These are phyloP conservation scores for Pandion haliaetus DNA, from an alignment of 2,113 vertebrate genomes.

Conservation along the genomic window DNA sequence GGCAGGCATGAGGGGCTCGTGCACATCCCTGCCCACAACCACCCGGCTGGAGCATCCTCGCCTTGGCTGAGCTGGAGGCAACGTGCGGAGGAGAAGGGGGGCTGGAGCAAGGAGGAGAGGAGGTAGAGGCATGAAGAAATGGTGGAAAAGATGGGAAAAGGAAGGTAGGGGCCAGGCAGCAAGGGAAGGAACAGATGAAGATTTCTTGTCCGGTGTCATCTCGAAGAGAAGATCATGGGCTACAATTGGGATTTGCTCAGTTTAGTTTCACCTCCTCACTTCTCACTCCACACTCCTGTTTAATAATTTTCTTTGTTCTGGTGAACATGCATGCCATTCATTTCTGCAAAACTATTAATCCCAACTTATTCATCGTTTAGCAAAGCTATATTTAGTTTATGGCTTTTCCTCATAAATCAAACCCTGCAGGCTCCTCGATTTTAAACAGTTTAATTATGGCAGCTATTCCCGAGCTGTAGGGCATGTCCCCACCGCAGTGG, in stretches of 20 bases:
- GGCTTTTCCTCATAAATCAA: slow-evolving; percentile 16
- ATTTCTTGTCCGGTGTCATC: rapidly evolving
- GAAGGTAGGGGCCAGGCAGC: rapidly evolving
- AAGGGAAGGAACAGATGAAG: neutral
- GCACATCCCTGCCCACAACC: neutral
- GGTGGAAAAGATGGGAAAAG: neutral
- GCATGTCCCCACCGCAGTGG: neutral
- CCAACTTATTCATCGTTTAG: neutral
- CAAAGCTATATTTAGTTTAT: slow-evolving; percentile 38
- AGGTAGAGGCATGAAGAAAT: neutral
- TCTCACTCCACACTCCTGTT: neutral
- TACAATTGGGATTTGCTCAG: rapidly evolving
- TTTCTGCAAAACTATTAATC: slow-evolving; percentile 5
- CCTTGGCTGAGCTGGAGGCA: neutral
- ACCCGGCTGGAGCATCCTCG: neutral
- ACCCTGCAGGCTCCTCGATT: neutral
- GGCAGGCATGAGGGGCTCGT: neutral
- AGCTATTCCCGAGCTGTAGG: neutral
- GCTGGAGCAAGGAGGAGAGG: neutral
- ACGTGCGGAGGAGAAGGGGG: rapidly evolving
- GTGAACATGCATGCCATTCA: neutral
- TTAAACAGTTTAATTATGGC: neutral
- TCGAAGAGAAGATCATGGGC: neutral
- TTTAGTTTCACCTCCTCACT: neutral
- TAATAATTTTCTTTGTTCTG: neutral